Conservation (phyloP, 1,140 invertebrate genomes). For the Drosophila teissieri region DNA sequence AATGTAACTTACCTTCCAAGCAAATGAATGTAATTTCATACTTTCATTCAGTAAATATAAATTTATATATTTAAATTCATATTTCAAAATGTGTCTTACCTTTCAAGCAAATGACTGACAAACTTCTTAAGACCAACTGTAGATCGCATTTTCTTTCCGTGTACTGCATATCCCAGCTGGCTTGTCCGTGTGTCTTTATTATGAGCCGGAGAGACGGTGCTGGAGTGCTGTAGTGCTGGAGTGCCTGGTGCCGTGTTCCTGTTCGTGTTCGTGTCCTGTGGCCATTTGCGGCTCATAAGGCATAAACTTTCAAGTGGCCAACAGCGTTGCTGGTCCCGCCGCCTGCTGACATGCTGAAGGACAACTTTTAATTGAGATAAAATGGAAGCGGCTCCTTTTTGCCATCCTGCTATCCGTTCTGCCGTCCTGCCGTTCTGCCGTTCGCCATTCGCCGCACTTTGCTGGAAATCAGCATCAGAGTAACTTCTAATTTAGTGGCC, state of each 20-base stretch:
- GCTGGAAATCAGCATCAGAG: constrained; percentile 76
- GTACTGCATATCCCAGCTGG: constrained; percentile 14
- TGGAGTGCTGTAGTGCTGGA: not conserved
- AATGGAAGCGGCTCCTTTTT: constrained; percentile 52
- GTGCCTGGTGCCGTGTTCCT: constrained; percentile 24
- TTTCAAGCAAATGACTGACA: too few relatives aligned
- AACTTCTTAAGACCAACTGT: too few relatives aligned
- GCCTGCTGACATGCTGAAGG: constrained; percentile 76
- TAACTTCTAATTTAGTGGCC: constrained; percentile 82
- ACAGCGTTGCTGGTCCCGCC: constrained; percentile 35
- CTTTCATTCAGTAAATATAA: too few relatives aligned
- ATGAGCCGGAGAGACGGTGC: constrained; percentile 33
- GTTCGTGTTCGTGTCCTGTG: constrained; percentile 76
- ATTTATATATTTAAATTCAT: too few relatives aligned
- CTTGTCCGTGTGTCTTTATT: constrained; percentile 69
- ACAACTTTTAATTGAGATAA: constrained; percentile 83
- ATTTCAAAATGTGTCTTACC: too few relatives aligned
- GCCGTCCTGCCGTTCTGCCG: not conserved
- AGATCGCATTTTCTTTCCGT: not conserved
- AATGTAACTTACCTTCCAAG: too few relatives aligned
- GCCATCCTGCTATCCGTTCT: not conserved
- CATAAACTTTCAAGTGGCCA: constrained; percentile 82
- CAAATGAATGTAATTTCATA: too few relatives aligned
- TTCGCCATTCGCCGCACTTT: constrained; percentile 18
- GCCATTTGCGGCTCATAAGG: constrained; percentile 82